These are phyloP conservation scores for Cryptotis parvus DNA, from an alignment of 2,113 vertebrate species.

Conservation along the genomic window DNA sequence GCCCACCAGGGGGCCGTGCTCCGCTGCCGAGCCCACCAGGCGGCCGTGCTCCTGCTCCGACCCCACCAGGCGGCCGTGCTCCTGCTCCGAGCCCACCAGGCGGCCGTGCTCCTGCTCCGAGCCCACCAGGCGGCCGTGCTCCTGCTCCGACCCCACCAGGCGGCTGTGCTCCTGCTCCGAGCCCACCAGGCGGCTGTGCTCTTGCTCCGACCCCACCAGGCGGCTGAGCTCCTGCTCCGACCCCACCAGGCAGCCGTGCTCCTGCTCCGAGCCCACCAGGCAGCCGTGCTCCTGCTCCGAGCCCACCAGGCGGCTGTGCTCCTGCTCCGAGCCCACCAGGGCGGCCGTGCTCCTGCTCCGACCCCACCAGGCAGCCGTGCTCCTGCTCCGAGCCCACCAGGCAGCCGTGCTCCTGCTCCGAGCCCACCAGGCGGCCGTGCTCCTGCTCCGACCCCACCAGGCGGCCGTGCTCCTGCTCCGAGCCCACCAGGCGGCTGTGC, in stretches of 20 bases:
- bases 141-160: background rate
- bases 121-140: too few species aligned
- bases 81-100: background rate
- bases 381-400: background rate
- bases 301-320: too few species aligned
- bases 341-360: background rate
- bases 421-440: too few species aligned
- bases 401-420: background rate
- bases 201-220: background rate
- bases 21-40: too few species aligned
- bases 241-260: too few species aligned
- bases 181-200: too few species aligned
- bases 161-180: background rate
- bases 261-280: background rate
- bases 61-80: too few species aligned
- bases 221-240: background rate
- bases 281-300: background rate
- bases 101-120: background rate
- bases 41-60: background rate
- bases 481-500: background rate
- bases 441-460: background rate
- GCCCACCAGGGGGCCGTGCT: too few species aligned
- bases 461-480: background rate
- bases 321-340: background rate
- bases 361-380: too few species aligned